These are phyloP conservation scores for Pteruthius melanotis DNA, from an alignment of 2,113 vertebrate species.

Conservation along the genomic window DNA sequence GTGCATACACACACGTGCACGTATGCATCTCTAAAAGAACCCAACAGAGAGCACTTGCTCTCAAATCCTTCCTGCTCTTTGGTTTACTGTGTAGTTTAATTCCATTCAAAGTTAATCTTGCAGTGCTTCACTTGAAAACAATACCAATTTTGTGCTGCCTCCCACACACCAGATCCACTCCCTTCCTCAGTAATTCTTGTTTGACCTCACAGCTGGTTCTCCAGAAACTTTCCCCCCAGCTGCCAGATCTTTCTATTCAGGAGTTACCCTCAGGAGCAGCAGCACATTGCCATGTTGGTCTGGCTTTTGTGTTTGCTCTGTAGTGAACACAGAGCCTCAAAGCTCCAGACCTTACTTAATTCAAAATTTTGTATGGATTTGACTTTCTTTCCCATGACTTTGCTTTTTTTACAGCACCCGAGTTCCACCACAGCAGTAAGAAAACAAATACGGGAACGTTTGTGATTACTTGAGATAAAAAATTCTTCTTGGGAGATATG, in stretches of 20 bases:
- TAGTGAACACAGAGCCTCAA: background rate
- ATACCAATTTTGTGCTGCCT: slow-evolving; percentile 22
- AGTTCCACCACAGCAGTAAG: background rate
- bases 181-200: slow-evolving; percentile 44
- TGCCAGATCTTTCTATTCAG: background rate
- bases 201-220: slow-evolving; percentile 9
- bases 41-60: background rate
- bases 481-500: background rate
- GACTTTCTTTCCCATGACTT: background rate
- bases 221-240: background rate
- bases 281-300: background rate
- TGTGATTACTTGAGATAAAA: background rate
- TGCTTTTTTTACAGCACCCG: background rate
- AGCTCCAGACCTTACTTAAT: background rate
- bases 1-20: accelerated
- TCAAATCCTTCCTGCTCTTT: background rate
- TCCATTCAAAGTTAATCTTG: slow-evolving; percentile 34
- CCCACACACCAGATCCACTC: slow-evolving; percentile 15
- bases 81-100: background rate
- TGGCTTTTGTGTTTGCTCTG: background rate
- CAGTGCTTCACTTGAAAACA: slow-evolving; percentile 19
- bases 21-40: background rate
- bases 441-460: background rate
- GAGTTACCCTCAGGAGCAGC: background rate
- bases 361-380: background rate